Evolutionary conservation across 2,888 invertebrate genomes (phyloP).

Genomic region (Agriopis aurantiaria): DNA sequence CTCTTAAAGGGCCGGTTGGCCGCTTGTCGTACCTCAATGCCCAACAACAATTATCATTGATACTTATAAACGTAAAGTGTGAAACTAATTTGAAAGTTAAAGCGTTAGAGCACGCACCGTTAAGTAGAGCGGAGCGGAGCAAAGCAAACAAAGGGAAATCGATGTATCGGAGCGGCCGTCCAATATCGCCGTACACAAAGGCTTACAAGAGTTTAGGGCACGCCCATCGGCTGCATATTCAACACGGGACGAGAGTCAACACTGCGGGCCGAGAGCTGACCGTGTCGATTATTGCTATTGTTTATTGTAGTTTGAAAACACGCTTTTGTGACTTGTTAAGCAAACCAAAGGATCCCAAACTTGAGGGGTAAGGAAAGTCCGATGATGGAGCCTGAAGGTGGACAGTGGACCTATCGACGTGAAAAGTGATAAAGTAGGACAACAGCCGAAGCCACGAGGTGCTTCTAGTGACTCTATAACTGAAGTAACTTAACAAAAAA

Average conservation of each 20-base stretch:
- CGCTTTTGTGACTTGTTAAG: too few species aligned
- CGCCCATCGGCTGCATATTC: constrained; percentile 84
- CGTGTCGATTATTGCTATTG: neutral
- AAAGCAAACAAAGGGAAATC: constrained; percentile 60
- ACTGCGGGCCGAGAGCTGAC: constrained; percentile 40
- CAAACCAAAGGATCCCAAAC: too few species aligned
- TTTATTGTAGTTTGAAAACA: too few species aligned
- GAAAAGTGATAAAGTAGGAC: too few species aligned
- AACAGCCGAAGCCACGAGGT: too few species aligned
- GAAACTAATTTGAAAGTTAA: constrained; percentile 52
- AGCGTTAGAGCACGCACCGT: constrained; percentile 36
- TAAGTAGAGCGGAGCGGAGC: constrained; percentile 34
- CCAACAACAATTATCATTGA: neutral
- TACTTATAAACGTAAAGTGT: constrained; percentile 26
- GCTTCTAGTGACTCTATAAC: too few species aligned
- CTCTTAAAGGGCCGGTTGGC: too few species aligned
- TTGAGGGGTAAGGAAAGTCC: too few species aligned
- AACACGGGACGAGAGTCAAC: constrained; percentile 75
- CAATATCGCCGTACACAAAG: constrained; percentile 83
- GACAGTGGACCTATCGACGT: too few species aligned
- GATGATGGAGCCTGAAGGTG: too few species aligned
- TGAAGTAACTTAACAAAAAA: too few species aligned
- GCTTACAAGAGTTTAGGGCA: constrained; percentile 83
- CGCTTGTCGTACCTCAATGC: neutral
- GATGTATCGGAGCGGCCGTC: constrained; percentile 71